These are phyloP conservation scores for Rhinella marina DNA, from an alignment of 2,797 vertebrate genomes.

Conservation along the genomic window DNA sequence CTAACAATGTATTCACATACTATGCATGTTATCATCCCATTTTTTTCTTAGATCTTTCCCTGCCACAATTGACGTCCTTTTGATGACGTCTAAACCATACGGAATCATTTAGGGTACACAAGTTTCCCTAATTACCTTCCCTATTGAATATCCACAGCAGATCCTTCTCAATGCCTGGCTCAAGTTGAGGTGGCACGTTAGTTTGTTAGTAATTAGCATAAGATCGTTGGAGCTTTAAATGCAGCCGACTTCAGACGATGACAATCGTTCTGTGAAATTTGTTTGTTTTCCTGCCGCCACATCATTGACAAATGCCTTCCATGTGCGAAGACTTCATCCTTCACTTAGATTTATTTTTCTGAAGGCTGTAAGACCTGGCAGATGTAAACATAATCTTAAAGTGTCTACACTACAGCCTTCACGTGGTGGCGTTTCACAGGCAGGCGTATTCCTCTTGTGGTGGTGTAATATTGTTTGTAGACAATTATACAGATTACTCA, in stretches of 20 bases:
- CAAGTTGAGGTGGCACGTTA: not conserved
- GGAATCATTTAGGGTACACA: not conserved
- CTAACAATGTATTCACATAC: no score
- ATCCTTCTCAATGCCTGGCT: not conserved
- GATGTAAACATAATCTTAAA: constrained; percentile 49
- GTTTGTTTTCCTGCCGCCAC: constrained; percentile 45
- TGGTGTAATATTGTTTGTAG: no score
- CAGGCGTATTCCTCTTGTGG: not conserved
- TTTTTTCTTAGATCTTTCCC: not conserved
- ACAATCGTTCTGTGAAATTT: constrained; percentile 59
- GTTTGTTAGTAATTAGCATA: constrained; percentile 21
- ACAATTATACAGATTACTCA: not conserved
- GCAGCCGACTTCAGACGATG: constrained; percentile 47
- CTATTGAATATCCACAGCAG: not conserved
- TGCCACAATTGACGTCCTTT: not conserved
- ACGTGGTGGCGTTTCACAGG: constrained; percentile 19
- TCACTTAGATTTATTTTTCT: constrained; percentile 51
- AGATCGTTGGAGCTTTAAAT: constrained; percentile 32
- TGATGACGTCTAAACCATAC: not conserved
- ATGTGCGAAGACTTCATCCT: constrained; percentile 52
- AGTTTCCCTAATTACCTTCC: not conserved
- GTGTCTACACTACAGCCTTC: constrained; percentile 42
- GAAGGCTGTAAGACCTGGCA: constrained; percentile 43
- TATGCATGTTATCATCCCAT: no score
- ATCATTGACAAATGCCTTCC: constrained; percentile 27